These are phyloP conservation scores for Pteromalus puparum DNA, from an alignment of 1,140 invertebrate genomes.

Conservation along the genomic window DNA sequence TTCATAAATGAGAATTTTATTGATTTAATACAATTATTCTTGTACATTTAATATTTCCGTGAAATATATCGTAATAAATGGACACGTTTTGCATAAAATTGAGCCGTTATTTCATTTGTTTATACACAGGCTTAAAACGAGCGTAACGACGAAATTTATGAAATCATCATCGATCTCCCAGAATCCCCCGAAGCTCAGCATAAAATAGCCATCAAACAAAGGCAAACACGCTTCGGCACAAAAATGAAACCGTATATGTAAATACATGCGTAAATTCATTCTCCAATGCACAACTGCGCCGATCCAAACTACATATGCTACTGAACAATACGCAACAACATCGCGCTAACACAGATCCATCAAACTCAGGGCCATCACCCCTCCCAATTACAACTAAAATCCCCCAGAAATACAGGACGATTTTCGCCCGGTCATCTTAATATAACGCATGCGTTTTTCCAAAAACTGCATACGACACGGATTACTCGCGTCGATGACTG, in stretches of 20 bases:
- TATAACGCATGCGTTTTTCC: not conserved
- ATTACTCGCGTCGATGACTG: constrained; percentile 26
- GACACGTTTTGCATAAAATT: not conserved
- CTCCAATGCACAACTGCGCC: not conserved
- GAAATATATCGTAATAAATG: too few species aligned
- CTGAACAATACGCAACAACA: constrained; percentile 6
- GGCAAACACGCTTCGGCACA: not conserved
- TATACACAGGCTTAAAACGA: not conserved
- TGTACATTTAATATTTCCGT: too few species aligned
- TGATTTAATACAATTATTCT: too few species aligned
- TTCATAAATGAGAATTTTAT: too few species aligned
- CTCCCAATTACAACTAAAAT: constrained; percentile 15
- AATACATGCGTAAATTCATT: constrained; percentile 9
- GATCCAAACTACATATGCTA: constrained; percentile 17
- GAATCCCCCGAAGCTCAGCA: not conserved
- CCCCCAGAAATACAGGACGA: not conserved
- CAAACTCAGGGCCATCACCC: not conserved
- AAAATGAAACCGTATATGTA: constrained; percentile 19
- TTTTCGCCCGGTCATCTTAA: constrained; percentile 12
- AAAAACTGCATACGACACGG: not conserved
- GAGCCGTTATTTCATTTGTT: not conserved
- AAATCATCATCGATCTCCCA: not conserved
- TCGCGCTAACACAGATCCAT: not conserved
- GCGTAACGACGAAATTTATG: not conserved
- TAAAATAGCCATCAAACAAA: not conserved